Percentiles rank a stretch among this genome's conserved stretches.
Conservation (phyloP, 2,888 invertebrate genomes). For the Drosophila longiperda region DNA sequence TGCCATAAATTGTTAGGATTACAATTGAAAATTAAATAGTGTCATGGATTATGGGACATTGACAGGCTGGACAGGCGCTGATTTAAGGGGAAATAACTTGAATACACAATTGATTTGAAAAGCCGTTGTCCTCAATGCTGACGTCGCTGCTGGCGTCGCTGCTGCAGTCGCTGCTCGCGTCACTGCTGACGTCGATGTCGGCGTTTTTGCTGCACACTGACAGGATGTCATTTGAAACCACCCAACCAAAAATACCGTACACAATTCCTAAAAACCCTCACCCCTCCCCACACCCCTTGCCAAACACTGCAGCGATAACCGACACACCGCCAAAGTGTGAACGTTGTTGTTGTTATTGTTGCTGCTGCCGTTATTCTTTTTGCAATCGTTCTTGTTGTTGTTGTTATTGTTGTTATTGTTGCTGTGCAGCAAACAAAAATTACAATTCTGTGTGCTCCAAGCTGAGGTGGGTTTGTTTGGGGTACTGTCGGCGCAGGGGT, state of each 20-base stretch:
- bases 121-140: constrained; percentile 62
- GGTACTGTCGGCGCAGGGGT: constrained; percentile 8
- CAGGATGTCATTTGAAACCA: constrained; percentile 63
- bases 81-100: constrained; percentile 74
- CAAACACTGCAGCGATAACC: constrained; percentile 61
- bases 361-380: constrained; percentile 10
- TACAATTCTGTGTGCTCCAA: constrained; percentile 47
- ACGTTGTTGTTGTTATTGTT: constrained; percentile 39
- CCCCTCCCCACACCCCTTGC: constrained; percentile 11
- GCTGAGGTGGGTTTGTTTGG: constrained; percentile 17
- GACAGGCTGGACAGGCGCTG: constrained; percentile 64
- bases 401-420: constrained; percentile 20
- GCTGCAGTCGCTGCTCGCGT: constrained; percentile 18
- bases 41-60: constrained; percentile 67
- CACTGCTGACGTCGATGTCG: constrained; percentile 3
- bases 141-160: constrained; percentile 29
- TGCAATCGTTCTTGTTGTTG: constrained; percentile 9
- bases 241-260: constrained; percentile 25
- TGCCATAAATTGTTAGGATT: constrained; percentile 66
- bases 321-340: constrained; percentile 71
- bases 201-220: constrained; percentile 40
- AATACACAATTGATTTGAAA: constrained; percentile 77
- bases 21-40: constrained; percentile 79
- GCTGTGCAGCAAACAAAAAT: constrained; percentile 56
- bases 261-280: not conserved